phyloP scores from a whole-genome alignment of 2,888 invertebrate species.

The Muschampia plurimacula region DNA sequence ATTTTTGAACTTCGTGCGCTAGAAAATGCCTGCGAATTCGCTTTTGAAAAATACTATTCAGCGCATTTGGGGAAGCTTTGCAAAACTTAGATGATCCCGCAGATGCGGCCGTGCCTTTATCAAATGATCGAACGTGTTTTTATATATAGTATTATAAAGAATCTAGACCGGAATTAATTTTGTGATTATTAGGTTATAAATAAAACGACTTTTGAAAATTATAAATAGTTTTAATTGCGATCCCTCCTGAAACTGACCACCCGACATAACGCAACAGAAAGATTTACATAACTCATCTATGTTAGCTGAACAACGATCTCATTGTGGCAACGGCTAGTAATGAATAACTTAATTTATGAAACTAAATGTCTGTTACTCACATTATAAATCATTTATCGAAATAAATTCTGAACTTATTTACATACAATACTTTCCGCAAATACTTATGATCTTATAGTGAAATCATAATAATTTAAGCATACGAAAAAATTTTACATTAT shows the following conservation, averaged over 20 bases:
- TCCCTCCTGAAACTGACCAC: constrained; percentile 60
- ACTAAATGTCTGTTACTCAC: background rate
- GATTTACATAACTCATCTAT: constrained; percentile 1
- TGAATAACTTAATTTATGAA: background rate
- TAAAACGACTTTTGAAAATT: constrained; percentile 69
- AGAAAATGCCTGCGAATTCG: no score
- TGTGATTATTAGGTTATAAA: constrained; percentile 47
- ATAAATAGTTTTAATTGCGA: constrained; percentile 75
- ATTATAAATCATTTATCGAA: background rate
- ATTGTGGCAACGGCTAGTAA: constrained; percentile 4
- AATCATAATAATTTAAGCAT: background rate
- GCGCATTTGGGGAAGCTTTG: no score
- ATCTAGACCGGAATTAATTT: constrained; percentile 26
- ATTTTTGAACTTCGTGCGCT: no score
- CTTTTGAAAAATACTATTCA: no score
- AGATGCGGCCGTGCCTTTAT: background rate
- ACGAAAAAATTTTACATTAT: background rate
- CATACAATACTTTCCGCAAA: constrained; percentile 11
- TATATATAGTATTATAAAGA: constrained; percentile 41
- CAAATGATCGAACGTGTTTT: background rate
- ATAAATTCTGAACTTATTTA: constrained; percentile 2
- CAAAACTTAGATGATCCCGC: background rate
- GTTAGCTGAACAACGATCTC: constrained; percentile 13
- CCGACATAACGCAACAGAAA: constrained; percentile 40
- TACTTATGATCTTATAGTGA: background rate